Conservation (phyloP, 53 echinoderm and acorn worm species). For the Zoroaster sp. region DNA sequence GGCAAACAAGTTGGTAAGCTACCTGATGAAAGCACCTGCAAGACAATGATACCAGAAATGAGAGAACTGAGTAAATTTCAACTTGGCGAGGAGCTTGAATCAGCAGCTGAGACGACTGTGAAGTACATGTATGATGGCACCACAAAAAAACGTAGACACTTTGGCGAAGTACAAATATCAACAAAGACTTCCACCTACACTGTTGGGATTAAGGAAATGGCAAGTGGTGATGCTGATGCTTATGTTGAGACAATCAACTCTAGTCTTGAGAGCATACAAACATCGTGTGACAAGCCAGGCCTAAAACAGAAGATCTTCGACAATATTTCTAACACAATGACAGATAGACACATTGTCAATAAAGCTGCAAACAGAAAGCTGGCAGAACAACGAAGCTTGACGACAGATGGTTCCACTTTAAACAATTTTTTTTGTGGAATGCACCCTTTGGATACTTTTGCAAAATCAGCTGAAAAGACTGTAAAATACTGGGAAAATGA, state of each 20-base stretch:
- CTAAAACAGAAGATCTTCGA: constrained; percentile 2
- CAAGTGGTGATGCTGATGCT: constrained; percentile 16
- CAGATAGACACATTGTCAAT: constrained; percentile 44
- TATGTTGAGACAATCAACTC: background rate
- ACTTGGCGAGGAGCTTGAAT: constrained; percentile 29
- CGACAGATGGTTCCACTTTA: background rate
- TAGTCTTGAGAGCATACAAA: background rate
- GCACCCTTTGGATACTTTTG: constrained; percentile 13
- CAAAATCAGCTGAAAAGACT: constrained; percentile 8
- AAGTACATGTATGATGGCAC: constrained; percentile 29
- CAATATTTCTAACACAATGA: constrained; percentile 45
- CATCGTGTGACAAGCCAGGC: background rate
- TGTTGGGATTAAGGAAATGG: constrained; percentile 16
- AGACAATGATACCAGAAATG: constrained; percentile 25
- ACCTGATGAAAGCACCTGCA: constrained; percentile 23
- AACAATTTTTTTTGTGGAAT: constrained; percentile 13
- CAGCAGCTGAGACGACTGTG: constrained; percentile 13
- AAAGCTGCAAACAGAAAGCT: constrained; percentile 42
- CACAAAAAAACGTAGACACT: constrained; percentile 16
- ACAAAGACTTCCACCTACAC: constrained; percentile 27
- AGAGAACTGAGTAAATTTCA: constrained; percentile 41
- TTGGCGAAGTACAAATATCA: constrained; percentile 26
- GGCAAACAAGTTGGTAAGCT: constrained; percentile 26
- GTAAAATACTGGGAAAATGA: background rate
- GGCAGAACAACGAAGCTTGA: background rate